Base-by-base conservation (phyloP, 1,140 invertebrate species). In the Agrilus planipennis region DNA sequence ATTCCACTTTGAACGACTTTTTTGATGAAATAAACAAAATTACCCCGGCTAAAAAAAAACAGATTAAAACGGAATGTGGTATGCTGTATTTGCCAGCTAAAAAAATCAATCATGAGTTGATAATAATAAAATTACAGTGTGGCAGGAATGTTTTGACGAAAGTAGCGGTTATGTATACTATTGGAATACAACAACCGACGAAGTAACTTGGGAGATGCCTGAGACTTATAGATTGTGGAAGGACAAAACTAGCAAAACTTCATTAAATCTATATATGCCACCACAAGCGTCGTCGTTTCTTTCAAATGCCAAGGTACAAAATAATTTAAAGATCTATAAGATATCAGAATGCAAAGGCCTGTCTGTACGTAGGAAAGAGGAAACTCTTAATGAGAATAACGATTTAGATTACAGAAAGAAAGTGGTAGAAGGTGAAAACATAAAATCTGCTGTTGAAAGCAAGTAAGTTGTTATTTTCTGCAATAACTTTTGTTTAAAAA, bases 141-240 rank as follows among this genome's bases (percentile, higher is more conserved):
- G 80, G 80, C 73, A 81, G 63, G 72, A 81, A 54, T 81, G 79
- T 47, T 69, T 69, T 45, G 80, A 83, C 60, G 72, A 79, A 45
- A 62, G 61, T 15, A 75, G 74, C 4, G 77, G 79, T 17, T 81
- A 74, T 59, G 68, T 71, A 11, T 84, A 84, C 55, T 84, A 79
- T 54, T 84, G 81, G 81, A 78, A 83, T 52, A 70, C 67, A 9
- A 62, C 71, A 37, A 81, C 77, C 1, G 79, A 82, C 58, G 71
- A 77, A 51, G 80, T 83, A 2, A 80, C 77, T 7, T 84, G 80
- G 80, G 76, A 79, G 41, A 71, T 75, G 40, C 80, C 81, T 15
- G 45, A 61, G 4, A 76, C 76, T 49, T 64, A 55, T 44, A 49
- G 55, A 51, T 22, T 39, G 18, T 34, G 17, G 18, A 41, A 46